Base-by-base conservation (phyloP, 2,113 vertebrate genomes). In the Salvelinus fontinalis region DNA sequence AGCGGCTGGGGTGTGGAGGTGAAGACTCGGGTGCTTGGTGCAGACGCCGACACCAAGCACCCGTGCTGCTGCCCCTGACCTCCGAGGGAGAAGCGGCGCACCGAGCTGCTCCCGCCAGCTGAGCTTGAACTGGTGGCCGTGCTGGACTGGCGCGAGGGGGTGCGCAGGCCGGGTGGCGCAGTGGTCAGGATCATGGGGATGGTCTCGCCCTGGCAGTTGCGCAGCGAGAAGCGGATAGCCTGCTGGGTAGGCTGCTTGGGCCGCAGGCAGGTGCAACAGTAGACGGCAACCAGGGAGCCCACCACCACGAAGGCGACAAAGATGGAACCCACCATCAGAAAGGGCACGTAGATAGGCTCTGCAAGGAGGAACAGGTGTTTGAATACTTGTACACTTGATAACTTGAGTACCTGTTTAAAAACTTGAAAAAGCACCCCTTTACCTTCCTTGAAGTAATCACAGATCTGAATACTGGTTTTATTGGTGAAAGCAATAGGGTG, bases 271-370 rank as follows among this genome's bases (percentile, higher is more conserved):
- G 97, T 99, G 88, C 98, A 99, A 78, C 98, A 99, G 81, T 99
- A 99, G 75, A 99, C 92, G 0, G 98, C 98, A 64, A 99, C 95
- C 81, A 99, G 91, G 0, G 96, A 97, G 75, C 96, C 97, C 73
- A 99, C 93, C 7, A 99, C 94, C 62, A 99, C 94, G 79, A 99
- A 99, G 27, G 98, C 95, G 0, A 99, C 92, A 79, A 99, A 99
- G 87, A 99, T 99, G 77, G 96, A 97, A 51, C 97, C 97, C 13
- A 99, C 98, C 81, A 99, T 95, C 75, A 99, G 94, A 90, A 99
- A 99, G 0, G 98, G 98, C 20, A 99, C 94, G 18, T 99, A 99
- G 89, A 98, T 90, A 0, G 98, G 97, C 86, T 99, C 98, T 97
- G 88, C 74, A 77, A 78, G 86, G 44, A 83, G 73, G 79, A 71